A percentile compares a stretch with the other conserved stretches of the same genome.
These are phyloP conservation scores for Philypnodon macrostomus DNA, from an alignment of 2,797 vertebrate species.

Conservation along the genomic window DNA sequence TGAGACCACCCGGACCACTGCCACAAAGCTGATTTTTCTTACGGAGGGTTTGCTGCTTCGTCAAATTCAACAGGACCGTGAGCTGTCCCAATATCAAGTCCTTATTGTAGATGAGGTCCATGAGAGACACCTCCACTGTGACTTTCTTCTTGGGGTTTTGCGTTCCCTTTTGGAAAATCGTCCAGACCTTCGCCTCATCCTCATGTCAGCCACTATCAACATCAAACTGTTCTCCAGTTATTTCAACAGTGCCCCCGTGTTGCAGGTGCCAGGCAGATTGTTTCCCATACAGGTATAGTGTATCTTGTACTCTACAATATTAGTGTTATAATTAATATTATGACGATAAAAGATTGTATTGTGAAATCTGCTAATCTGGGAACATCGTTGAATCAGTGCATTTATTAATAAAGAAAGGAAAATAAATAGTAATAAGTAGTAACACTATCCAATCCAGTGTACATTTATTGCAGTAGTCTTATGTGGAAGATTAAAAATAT, in stretches of 20 bases:
- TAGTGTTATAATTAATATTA: no score
- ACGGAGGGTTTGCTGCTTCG: constrained; percentile 90
- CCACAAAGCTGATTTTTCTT: constrained; percentile 87
- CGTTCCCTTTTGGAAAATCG: constrained; percentile 74
- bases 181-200: constrained; percentile 81
- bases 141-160: constrained; percentile 88
- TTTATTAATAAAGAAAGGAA: no score
- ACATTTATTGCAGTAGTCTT: no score
- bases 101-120: constrained; percentile 91
- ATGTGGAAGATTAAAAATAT: no score
- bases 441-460: no score
- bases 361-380: no score
- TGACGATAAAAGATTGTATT: no score
- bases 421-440: no score
- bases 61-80: constrained; percentile 83
- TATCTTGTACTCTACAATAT: background rate
- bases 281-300: constrained; percentile 85
- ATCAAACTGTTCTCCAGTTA: constrained; percentile 87
- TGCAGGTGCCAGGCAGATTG: constrained; percentile 90
- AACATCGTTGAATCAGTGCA: no score
- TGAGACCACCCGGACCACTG: constrained; percentile 79
- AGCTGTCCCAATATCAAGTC: constrained; percentile 79
- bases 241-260: constrained; percentile 82
- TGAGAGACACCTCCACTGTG: constrained; percentile 88
- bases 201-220: constrained; percentile 97